phyloP scores from a whole-genome alignment of 2,888 invertebrate species.

The Thymelicus acteon region DNA sequence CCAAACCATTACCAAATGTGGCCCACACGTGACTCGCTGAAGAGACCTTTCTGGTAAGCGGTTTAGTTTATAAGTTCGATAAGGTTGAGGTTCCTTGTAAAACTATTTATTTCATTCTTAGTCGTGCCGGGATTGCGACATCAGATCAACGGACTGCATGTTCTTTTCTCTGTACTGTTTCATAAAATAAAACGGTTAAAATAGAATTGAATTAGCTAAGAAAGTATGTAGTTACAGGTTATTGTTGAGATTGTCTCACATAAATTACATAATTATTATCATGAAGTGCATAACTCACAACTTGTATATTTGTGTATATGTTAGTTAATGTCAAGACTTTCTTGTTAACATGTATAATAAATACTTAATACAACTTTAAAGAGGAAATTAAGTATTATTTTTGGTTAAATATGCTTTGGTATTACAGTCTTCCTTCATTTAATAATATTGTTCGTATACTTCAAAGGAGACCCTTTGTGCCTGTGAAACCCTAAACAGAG shows the following conservation, averaged over 20 bases:
- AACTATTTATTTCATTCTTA: slow-evolving; percentile 12
- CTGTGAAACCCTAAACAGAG: slow-evolving; percentile 61
- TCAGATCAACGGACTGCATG: slow-evolving; percentile 5
- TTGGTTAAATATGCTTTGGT: slow-evolving; percentile 39
- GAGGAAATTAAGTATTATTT: not conserved
- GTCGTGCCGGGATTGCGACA: not conserved
- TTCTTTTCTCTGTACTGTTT: slow-evolving; percentile 8
- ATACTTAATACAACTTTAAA: not conserved
- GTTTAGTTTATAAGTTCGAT: slow-evolving; percentile 12
- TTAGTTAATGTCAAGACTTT: too few relatives aligned
- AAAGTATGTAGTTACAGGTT: too few relatives aligned
- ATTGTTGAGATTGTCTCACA: too few relatives aligned
- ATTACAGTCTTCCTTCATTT: slow-evolving; percentile 26
- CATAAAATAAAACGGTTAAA: slow-evolving; percentile 7
- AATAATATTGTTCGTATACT: slow-evolving; percentile 27
- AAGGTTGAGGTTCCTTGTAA: slow-evolving; percentile 6
- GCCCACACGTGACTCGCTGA: slow-evolving; percentile 35
- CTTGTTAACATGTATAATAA: too few relatives aligned
- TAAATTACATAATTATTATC: too few relatives aligned
- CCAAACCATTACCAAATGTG: slow-evolving; percentile 77
- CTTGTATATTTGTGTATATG: too few relatives aligned
- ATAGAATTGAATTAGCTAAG: too few relatives aligned
- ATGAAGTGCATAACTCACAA: too few relatives aligned
- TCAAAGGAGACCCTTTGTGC: slow-evolving; percentile 40
- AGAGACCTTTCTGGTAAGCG: slow-evolving; percentile 23